Base-by-base conservation (phyloP, 2,888 invertebrate genomes). In the Chaetoderma sp. region DNA sequence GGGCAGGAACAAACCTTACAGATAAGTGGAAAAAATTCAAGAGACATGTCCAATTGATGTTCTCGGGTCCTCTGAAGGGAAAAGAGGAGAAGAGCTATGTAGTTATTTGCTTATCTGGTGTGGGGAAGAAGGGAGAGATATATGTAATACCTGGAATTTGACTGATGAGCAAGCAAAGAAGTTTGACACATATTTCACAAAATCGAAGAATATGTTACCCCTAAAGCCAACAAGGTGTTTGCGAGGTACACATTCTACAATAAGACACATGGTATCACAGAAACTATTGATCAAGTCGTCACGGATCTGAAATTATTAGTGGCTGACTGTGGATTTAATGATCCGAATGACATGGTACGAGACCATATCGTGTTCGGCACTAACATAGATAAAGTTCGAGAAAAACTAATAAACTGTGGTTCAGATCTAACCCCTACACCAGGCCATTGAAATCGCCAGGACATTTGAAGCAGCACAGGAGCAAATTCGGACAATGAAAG, bases 251-350 rank as follows among this genome's bases (percentile, higher is more conserved):
- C n/a, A 39, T 64, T 64, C 36, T 36, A 30, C 13, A 23, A n/a
- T 18, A 23, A 32, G 10, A 25, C 16, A 5, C 65, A 65, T 32
- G n/a, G 54, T 28, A 18, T 44, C 21, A 27, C 16, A 2, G 36
- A 60, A 56, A 63, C 39, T 18, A 33, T 62, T 47, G 61, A 65
- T 44, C 44, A 55, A 25, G 45, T 33, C 44, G 60, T 60, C 23
- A 50, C 50, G 25, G 60, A 60, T 8, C 21, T 60, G 6, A n/a
- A 25, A n/a, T 27, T 50, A 23, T 23, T 60, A 16, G 33, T 39
- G 16, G 27, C 23, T 1, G 52, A 8, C 52, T 52, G 60, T 36
- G 45, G 42, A 32, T 57, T 57, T 57, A 33, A 36, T n/a, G 16
- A 39, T 16, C n/a, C 25, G 13, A 21, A 57, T 44, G 36, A 57